Percentiles rank a stretch among this genome's conserved stretches.
Conservation (phyloP, 2,113 vertebrate species). For the Mustelus asterias region DNA sequence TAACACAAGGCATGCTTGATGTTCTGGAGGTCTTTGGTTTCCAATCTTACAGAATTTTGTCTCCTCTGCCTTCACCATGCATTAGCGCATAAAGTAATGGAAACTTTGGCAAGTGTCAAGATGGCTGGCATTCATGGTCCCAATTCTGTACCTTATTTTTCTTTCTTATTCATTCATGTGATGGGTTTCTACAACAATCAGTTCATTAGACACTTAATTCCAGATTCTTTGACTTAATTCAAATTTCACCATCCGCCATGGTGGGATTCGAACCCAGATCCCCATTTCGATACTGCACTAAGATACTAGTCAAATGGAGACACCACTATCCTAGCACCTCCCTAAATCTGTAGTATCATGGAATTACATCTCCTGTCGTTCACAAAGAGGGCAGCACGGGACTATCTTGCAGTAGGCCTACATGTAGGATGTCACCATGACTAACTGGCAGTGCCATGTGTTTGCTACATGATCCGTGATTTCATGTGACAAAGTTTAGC, state of each 20-base stretch:
- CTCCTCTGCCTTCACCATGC: neutral
- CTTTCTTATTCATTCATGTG: no score
- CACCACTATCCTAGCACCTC: no score
- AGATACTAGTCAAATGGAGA: no score
- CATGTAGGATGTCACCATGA: neutral
- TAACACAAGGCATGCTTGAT: neutral
- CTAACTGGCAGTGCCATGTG: neutral
- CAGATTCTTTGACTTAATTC: no score
- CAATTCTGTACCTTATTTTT: neutral
- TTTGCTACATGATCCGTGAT: neutral
- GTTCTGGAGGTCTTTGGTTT: neutral
- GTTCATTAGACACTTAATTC: no score
- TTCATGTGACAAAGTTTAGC: neutral
- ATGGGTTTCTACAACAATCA: no score
- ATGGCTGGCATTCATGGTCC: neutral
- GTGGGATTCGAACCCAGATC: no score
- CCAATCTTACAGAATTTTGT: neutral
- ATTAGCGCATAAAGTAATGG: neutral
- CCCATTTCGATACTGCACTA: no score
- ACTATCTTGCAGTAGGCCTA: neutral
- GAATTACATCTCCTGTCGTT: neutral
- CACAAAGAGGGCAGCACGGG: no score
- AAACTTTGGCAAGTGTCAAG: neutral
- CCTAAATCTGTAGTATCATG: neutral
- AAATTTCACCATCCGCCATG: no score